Evolutionary conservation across 2,888 invertebrate genomes (phyloP).

Genomic region (Euzetes globulus): DNA sequence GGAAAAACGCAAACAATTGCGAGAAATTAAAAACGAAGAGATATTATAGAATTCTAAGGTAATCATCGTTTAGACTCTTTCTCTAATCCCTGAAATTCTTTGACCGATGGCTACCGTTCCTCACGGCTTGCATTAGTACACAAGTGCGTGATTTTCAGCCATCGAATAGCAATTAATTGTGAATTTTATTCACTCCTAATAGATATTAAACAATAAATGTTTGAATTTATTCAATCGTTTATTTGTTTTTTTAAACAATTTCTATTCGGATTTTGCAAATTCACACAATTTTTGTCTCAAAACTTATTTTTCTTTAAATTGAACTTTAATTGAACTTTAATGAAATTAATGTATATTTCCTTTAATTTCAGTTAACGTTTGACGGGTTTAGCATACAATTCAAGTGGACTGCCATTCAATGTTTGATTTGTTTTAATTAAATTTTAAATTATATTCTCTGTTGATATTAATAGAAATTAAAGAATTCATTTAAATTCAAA

Average conservation of each 20-base stretch:
- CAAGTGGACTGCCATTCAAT: too few species aligned
- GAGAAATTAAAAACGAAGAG: background rate
- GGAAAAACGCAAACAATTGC: constrained; percentile 48
- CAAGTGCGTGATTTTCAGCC: constrained; percentile 8
- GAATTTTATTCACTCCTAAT: constrained; percentile 13
- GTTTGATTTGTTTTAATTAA: too few species aligned
- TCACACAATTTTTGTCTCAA: background rate
- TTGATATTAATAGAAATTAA: too few species aligned
- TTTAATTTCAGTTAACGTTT: too few species aligned
- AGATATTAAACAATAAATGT: background rate
- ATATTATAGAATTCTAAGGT: background rate
- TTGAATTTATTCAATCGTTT: background rate
- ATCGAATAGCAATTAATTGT: background rate
- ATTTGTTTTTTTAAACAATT: background rate
- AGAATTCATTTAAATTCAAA: too few species aligned
- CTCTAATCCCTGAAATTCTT: too few species aligned
- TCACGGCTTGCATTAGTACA: background rate
- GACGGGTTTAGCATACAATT: too few species aligned
- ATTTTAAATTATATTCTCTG: too few species aligned
- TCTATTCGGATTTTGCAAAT: constrained; percentile 15
- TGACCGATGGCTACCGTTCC: constrained; percentile 16
- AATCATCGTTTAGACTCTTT: too few species aligned
- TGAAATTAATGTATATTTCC: too few species aligned
- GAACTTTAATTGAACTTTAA: too few species aligned
- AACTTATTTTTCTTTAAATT: background rate